Evolutionary conservation across 2,797 vertebrate genomes (phyloP).

Genomic region (Diplodus puntazzo): DNA sequence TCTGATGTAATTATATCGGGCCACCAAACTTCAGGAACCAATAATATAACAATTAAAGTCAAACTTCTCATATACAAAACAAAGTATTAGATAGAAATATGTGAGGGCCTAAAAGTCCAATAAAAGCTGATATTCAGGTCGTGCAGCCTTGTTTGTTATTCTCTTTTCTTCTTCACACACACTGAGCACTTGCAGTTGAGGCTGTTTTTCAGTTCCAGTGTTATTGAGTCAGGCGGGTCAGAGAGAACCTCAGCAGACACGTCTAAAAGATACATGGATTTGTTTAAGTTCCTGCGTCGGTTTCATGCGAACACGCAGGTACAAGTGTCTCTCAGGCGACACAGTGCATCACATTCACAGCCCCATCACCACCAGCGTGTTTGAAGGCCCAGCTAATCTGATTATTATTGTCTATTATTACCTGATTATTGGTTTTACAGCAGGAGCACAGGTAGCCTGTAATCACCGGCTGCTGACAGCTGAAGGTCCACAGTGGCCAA

Average conservation of each 20-base stretch:
- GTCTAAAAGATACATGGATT: not conserved
- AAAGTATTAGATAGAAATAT: not conserved
- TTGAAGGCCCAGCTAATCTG: slow-evolving; percentile 16
- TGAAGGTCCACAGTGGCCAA: slow-evolving; percentile 39
- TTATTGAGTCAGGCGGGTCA: not conserved
- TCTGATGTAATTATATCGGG: not conserved
- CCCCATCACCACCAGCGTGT: not conserved
- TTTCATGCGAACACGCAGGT: not conserved
- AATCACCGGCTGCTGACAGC: slow-evolving; percentile 30
- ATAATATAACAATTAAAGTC: not conserved
- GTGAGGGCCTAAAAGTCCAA: no score
- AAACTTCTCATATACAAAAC: not conserved
- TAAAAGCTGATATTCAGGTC: no score
- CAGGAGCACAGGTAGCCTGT: slow-evolving; percentile 14
- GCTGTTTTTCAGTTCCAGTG: not conserved
- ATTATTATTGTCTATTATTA: slow-evolving; percentile 24
- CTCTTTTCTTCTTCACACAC: no score
- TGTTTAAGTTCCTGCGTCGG: not conserved
- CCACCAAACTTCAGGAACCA: not conserved
- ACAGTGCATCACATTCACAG: slow-evolving; percentile 4
- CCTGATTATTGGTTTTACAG: slow-evolving; percentile 43
- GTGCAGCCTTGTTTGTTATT: no score
- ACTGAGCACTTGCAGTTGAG: no score
- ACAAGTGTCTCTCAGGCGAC: not conserved
- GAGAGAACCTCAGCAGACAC: not conserved